Evolutionary conservation across 53 echinoderm and acorn worm genomes (phyloP).

Genomic region (Apostichopus leukothele): DNA sequence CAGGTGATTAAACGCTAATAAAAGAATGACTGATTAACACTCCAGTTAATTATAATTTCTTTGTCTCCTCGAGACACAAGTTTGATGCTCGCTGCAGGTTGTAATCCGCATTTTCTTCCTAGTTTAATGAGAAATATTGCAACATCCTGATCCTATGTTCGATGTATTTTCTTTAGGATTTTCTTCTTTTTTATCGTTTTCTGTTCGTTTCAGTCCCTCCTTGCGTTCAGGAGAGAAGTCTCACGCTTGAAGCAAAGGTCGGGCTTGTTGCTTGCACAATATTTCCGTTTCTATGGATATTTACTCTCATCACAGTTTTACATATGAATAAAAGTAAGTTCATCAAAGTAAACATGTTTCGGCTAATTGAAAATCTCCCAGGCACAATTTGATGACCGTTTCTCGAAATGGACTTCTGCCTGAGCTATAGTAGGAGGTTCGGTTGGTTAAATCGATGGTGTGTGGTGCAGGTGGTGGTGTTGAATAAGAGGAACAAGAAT

Average conservation of each 20-base stretch:
- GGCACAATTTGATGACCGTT: no score
- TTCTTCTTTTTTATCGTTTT: background rate
- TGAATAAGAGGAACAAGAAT: background rate
- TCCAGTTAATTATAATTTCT: no score
- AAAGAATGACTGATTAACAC: no score
- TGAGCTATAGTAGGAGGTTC: background rate
- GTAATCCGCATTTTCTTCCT: no score
- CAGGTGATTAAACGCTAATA: no score
- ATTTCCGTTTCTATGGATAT: slow-evolving; percentile 38
- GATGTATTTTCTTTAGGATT: no score
- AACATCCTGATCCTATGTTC: no score
- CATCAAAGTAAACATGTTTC: background rate
- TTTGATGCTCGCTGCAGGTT: no score
- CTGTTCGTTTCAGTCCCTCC: background rate
- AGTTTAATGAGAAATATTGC: no score
- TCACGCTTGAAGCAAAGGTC: slow-evolving; percentile 27
- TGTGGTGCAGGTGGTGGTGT: background rate
- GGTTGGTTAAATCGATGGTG: background rate
- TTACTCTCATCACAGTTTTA: background rate
- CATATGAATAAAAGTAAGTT: slow-evolving; percentile 28
- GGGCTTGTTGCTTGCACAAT: slow-evolving; percentile 9
- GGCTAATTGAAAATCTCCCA: no score
- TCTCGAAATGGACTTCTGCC: no score
- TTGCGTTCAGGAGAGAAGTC: background rate
- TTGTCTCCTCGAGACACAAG: no score